phyloP scores from a whole-genome alignment of 2,888 invertebrate species.

The Drosophila aldrichi region DNA sequence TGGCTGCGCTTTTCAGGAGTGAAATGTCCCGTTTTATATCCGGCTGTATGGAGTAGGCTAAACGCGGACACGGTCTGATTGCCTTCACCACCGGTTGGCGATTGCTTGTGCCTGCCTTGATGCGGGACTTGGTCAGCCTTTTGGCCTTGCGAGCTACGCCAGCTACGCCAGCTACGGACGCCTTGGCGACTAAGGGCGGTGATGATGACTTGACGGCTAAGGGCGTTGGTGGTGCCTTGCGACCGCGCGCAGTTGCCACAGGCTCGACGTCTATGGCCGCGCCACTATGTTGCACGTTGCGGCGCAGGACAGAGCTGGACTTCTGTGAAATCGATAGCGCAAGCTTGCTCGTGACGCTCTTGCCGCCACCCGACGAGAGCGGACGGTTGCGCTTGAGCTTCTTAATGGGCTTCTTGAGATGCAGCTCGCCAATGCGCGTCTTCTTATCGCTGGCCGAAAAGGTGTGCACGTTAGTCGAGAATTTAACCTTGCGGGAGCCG shows the following conservation, averaged over 20 bases:
- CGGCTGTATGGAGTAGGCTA: constrained; percentile 42
- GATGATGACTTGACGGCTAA: background rate
- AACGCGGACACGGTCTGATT: constrained; percentile 28
- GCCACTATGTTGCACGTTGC: constrained; percentile 25
- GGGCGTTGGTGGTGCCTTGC: background rate
- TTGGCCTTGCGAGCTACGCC: background rate
- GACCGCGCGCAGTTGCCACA: background rate
- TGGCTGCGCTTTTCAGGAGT: background rate
- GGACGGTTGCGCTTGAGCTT: constrained; percentile 38
- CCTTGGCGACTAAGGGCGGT: background rate
- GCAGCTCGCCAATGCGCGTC: constrained; percentile 52
- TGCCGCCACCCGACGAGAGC: constrained; percentile 8
- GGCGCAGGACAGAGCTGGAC: background rate
- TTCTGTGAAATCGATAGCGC: constrained; percentile 19
- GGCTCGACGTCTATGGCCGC: constrained; percentile 13
- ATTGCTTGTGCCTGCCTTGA: constrained; percentile 28
- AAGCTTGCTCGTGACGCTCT: constrained; percentile 21
- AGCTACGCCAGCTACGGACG: background rate
- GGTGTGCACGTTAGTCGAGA: constrained; percentile 59
- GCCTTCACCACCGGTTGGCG: background rate
- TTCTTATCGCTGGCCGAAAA: constrained; percentile 43
- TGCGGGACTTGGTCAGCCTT: constrained; percentile 20
- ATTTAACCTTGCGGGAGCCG: constrained; percentile 58
- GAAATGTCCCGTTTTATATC: background rate
- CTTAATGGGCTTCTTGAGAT: constrained; percentile 49